Evolutionary conservation across 1,140 invertebrate genomes (phyloP).

Genomic region (Protaetia brevitarsis): DNA sequence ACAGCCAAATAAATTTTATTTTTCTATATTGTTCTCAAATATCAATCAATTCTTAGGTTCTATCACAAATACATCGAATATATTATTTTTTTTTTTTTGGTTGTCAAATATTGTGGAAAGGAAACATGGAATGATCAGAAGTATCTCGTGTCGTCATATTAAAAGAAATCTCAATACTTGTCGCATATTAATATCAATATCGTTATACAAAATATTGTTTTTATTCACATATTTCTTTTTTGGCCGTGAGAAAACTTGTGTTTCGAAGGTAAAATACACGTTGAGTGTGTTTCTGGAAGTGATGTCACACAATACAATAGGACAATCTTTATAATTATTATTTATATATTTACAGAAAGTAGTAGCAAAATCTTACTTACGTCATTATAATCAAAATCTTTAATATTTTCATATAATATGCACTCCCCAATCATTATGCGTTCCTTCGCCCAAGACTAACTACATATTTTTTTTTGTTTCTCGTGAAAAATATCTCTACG

Average conservation of each 20-base stretch:
- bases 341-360: too few species aligned
- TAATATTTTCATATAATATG: background rate
- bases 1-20: slow-evolving; percentile 15
- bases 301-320: too few species aligned
- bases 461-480: background rate
- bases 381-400: background rate
- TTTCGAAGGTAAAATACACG: too few species aligned
- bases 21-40: slow-evolving; percentile 16
- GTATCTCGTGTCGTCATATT: background rate
- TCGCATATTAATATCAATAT: too few species aligned
- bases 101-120: background rate
- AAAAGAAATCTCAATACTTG: too few species aligned
- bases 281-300: too few species aligned
- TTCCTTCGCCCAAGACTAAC: background rate
- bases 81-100: slow-evolving; percentile 4
- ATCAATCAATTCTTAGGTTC: slow-evolving; percentile 9
- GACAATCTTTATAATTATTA: too few species aligned
- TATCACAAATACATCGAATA: slow-evolving; percentile 12
- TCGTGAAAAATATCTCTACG: slow-evolving; percentile 23
- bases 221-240: too few species aligned
- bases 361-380: too few species aligned
- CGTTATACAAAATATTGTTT: too few species aligned
- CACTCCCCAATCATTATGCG: background rate
- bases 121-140: background rate
- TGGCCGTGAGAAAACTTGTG: too few species aligned